Base-by-base conservation (phyloP, 2,797 vertebrate species). In the Furcifer pardalis region DNA sequence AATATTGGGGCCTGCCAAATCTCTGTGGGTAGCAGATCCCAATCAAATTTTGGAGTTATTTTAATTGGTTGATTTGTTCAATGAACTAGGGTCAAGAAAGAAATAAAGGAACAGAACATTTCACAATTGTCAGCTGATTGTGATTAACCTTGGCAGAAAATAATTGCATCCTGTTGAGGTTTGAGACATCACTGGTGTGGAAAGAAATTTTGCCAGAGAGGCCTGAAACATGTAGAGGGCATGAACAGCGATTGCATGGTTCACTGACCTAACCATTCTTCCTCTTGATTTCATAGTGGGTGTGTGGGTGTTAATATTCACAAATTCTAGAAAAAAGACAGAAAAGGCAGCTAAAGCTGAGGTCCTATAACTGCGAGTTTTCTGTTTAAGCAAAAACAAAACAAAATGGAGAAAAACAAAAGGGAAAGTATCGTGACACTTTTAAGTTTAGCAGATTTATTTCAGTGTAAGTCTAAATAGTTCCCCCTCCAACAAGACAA, bases 81-180 rank as follows among this genome's bases (percentile, higher is more conserved):
- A 52, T 37, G 78, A 80, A 35, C 63, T 15, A 37, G 32, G 66
- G 66, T 37, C 35, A 49, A 80, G 35, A 68, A 80, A 9, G 32
- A 52, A 27, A 35, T n/a, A 68, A 80, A 80, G 21, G 35, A 46
- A 80, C 63, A 69, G 78, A 80, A 30, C 63, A 32, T 68, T 68
- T 49, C 63, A 49, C 78, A 66, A 65, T 79, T 9, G 30, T 49
- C 77, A 66, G 63, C 78, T 79, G 32, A 79, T 79, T 46, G 65
- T 62, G 49, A 66, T 79, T 79, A 79, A 79, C 44, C 35, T 79
- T 23, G 32, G 44, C 42, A 66, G 44, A 79, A 44, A 66, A 79
- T 68, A 79, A 68, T 49, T 42, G 63, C 77, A 79, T 79, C 77
- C 63, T 66, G 30, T 63, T 46, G 40, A 65, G 30, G 30, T 79